Percentiles rank a stretch among this genome's conserved stretches.
These are phyloP conservation scores for Noturus placidus DNA, from an alignment of 2,113 vertebrate species.

Conservation along the genomic window DNA sequence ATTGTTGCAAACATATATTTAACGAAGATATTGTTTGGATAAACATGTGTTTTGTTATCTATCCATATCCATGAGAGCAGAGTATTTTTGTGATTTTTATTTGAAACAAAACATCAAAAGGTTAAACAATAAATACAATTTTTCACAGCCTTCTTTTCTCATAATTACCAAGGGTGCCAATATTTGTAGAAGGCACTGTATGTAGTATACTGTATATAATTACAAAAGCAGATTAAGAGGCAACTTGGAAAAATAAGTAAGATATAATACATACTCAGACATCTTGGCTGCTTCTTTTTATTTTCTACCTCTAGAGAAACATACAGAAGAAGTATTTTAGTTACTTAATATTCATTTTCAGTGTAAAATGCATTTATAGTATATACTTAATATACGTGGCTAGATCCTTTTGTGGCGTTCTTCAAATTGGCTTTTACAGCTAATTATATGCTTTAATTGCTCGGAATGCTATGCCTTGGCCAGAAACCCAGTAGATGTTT, in stretches of 20 bases:
- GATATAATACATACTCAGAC: constrained; percentile 73
- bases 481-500: neutral
- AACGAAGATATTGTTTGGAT: no score
- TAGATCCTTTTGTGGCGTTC: no score
- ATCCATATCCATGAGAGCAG: no score
- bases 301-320: constrained; percentile 53
- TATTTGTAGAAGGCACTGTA: no score
- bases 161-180: no score
- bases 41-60: no score
- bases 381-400: neutral
- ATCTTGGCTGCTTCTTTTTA: constrained; percentile 63
- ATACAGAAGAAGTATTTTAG: constrained; percentile 11
- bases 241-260: neutral
- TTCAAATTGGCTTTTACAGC: neutral
- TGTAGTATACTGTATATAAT: neutral
- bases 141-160: no score
- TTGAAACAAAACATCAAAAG: no score
- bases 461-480: neutral
- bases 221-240: neutral
- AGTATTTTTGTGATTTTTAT: no score
- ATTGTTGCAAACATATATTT: no score
- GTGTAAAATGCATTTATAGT: neutral
- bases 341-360: neutral
- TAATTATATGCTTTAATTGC: neutral
- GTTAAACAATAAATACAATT: no score